Evolutionary conservation across 2,888 invertebrate genomes (phyloP).

Genomic region (Elysia crispata): DNA sequence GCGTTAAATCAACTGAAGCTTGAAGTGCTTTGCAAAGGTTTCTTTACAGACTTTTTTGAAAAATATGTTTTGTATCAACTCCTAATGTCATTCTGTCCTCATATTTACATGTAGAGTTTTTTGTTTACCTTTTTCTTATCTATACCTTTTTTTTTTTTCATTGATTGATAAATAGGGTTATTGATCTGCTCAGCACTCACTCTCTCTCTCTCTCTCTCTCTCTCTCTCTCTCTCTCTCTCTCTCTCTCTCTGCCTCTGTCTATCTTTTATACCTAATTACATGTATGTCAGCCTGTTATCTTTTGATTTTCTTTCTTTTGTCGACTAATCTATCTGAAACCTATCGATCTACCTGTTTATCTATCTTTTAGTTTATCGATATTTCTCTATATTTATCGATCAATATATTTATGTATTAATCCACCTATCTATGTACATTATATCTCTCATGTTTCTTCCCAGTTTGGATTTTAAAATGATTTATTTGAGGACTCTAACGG

Average conservation of each 20-base stretch:
- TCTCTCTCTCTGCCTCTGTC: too few species aligned
- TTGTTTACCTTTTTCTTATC: not conserved
- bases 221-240: conserved; percentile 35
- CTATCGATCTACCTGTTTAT: not conserved
- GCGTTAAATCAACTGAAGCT: too few species aligned
- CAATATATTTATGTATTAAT: not conserved
- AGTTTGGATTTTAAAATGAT: too few species aligned
- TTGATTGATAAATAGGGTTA: not conserved
- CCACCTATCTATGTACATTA: too few species aligned
- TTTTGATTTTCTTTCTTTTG: not conserved
- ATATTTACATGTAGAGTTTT: too few species aligned
- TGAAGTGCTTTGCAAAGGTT: too few species aligned
- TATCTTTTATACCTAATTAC: conserved; percentile 50
- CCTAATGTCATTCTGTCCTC: too few species aligned
- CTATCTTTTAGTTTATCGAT: not conserved
- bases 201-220: not conserved
- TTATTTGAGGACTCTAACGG: too few species aligned
- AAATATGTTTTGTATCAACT: too few species aligned
- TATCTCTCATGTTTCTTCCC: too few species aligned
- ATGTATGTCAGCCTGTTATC: not conserved
- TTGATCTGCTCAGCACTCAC: not conserved
- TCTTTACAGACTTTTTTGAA: too few species aligned
- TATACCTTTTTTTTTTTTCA: not conserved
- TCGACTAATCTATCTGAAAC: not conserved
- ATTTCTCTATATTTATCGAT: not conserved